phyloP scores from a whole-genome alignment of 2,113 vertebrate species.

The Coptodon rendalli region DNA sequence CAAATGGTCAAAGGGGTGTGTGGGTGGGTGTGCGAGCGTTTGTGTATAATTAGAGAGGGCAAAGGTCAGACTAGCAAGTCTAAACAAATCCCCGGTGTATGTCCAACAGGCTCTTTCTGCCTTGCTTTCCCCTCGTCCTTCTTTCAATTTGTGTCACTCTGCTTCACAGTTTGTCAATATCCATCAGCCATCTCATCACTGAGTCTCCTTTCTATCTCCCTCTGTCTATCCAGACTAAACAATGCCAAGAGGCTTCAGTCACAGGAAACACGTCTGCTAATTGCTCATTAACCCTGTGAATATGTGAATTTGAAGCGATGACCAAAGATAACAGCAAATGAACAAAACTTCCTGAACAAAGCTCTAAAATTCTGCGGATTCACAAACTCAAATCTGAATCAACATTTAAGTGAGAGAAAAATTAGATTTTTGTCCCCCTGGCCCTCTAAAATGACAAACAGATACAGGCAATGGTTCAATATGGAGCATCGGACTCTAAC shows the following conservation, averaged over 20 bases:
- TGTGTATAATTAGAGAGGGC: slow-evolving; percentile 14
- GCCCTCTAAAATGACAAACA: not conserved
- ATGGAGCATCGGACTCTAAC: not conserved
- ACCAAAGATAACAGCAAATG: not conserved
- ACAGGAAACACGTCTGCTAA: slow-evolving; percentile 14
- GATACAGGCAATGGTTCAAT: not conserved
- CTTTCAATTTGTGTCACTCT: slow-evolving; percentile 27
- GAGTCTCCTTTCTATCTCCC: not conserved
- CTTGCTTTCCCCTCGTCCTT: not conserved
- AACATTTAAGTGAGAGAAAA: not conserved
- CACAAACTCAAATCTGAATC: not conserved
- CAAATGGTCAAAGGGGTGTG: slow-evolving; percentile 21
- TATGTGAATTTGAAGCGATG: not conserved
- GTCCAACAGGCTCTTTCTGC: not conserved
- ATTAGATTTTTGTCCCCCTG: not conserved
- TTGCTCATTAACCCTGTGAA: slow-evolving; percentile 11
- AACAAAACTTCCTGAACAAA: not conserved
- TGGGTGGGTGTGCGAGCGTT: not conserved
- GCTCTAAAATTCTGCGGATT: not conserved
- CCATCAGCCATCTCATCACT: not conserved
- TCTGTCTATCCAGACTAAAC: slow-evolving; percentile 44
- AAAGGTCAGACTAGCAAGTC: slow-evolving; percentile 38
- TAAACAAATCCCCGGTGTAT: slow-evolving; percentile 42
- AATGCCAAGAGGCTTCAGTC: not conserved
- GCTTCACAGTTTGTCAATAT: slow-evolving; percentile 23